Percentiles rank a stretch among this genome's conserved stretches.
Evolutionary conservation across 2,113 vertebrate species (phyloP).

Genomic region (Burhinus bistriatus): DNA sequence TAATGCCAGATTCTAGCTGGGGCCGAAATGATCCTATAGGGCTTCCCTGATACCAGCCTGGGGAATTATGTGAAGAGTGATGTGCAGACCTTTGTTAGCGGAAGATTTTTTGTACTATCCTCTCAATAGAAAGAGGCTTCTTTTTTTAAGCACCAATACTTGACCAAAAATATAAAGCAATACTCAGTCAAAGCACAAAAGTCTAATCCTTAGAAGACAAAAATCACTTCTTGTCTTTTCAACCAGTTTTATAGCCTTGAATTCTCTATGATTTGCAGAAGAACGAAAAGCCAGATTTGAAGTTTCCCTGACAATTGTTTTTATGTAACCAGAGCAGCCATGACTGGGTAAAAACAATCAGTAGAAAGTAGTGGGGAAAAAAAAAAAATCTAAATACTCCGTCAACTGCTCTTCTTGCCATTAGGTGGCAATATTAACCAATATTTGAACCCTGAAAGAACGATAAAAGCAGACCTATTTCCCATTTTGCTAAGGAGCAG

Average conservation of each 20-base stretch:
- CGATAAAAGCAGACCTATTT: rapidly evolving
- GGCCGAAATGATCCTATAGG: not conserved
- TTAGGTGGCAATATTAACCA: conserved; percentile 17
- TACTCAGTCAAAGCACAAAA: not conserved
- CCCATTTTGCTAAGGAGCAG: not conserved
- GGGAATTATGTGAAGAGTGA: rapidly evolving
- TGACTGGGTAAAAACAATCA: rapidly evolving
- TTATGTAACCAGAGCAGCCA: not conserved
- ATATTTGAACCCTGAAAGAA: not conserved
- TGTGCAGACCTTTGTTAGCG: rapidly evolving
- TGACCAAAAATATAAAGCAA: not conserved
- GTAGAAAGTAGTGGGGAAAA: rapidly evolving
- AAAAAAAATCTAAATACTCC: no score
- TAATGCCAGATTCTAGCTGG: not conserved
- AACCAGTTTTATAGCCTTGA: not conserved
- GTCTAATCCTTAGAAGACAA: rapidly evolving
- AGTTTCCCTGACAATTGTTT: not conserved
- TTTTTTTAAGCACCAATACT: not conserved
- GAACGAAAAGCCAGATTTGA: not conserved
- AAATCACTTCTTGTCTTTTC: not conserved
- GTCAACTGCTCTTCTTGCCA: not conserved
- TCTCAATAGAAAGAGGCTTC: no score
- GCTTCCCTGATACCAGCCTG: not conserved
- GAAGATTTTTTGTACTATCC: not conserved
- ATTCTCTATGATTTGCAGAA: not conserved